phyloP scores from a whole-genome alignment of 1,140 invertebrate genomes.

The Philaenus spumarius region DNA sequence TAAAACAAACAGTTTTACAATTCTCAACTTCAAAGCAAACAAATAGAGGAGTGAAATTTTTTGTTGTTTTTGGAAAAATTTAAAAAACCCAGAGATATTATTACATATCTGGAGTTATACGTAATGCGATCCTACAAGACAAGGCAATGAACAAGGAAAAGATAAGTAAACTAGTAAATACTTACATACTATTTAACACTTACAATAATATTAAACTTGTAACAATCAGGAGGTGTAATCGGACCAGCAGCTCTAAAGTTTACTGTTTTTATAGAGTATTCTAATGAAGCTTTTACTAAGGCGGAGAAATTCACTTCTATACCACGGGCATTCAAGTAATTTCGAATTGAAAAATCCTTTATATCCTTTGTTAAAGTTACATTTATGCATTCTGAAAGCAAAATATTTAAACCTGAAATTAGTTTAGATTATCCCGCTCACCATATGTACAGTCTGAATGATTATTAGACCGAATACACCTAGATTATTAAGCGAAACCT shows the following conservation, averaged over 20 bases:
- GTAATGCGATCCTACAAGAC: too few species aligned
- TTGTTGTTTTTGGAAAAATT: too few species aligned
- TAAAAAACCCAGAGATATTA: too few species aligned
- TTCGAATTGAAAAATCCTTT: slow-evolving; percentile 47
- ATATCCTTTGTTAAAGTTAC: slow-evolving; percentile 22
- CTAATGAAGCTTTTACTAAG: slow-evolving; percentile 60
- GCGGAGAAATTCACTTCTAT: slow-evolving; percentile 68
- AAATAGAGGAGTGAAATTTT: too few species aligned
- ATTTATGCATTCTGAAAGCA: slow-evolving; percentile 30
- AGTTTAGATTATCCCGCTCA: not conserved
- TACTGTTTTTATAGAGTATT: slow-evolving; percentile 78
- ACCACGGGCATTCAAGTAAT: slow-evolving; percentile 52
- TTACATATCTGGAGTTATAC: too few species aligned
- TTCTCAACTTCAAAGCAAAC: too few species aligned
- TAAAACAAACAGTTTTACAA: too few species aligned
- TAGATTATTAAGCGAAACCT: too few species aligned
- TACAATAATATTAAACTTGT: slow-evolving; percentile 66
- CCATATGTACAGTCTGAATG: not conserved
- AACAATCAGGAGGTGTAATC: slow-evolving; percentile 82
- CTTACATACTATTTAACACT: too few species aligned
- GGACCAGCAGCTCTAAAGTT: slow-evolving; percentile 79
- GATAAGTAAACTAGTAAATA: too few species aligned
- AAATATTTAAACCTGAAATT: slow-evolving; percentile 10
- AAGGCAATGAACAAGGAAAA: too few species aligned
- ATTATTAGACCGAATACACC: too few species aligned